Percentiles rank a stretch among this genome's conserved stretches.
Evolutionary conservation across 2,888 invertebrate genomes (phyloP).

Genomic region (Drosophila affinis): DNA sequence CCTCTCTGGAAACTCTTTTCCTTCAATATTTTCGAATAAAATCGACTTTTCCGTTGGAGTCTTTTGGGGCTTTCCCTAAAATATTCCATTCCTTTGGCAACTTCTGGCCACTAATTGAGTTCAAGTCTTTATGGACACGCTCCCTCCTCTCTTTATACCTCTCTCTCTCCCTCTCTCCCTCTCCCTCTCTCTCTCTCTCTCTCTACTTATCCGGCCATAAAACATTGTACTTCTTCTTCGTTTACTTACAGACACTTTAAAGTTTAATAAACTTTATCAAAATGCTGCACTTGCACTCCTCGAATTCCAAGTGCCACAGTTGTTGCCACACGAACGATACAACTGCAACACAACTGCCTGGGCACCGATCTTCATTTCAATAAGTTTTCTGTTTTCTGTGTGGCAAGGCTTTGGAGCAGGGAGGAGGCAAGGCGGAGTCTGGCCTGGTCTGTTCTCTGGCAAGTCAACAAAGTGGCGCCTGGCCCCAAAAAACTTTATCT

Average conservation of each 20-base stretch:
- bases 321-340: conserved; percentile 34
- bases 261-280: conserved; percentile 46
- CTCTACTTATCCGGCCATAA: background rate
- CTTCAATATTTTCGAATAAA: too few relatives aligned
- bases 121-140: background rate
- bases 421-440: background rate
- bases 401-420: background rate
- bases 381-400: conserved; percentile 27
- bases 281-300: conserved; percentile 23
- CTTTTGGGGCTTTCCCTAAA: too few relatives aligned
- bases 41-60: too few relatives aligned
- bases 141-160: background rate
- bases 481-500: conserved; percentile 54
- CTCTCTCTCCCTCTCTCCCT: too few relatives aligned
- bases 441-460: conserved; percentile 40
- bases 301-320: conserved; percentile 39
- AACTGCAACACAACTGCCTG: conserved; percentile 14
- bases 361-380: conserved; percentile 41
- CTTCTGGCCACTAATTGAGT: background rate
- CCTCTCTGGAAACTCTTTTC: too few relatives aligned
- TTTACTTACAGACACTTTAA: conserved; percentile 30
- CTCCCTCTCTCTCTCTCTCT: too few relatives aligned
- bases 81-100: background rate
- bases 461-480: conserved; percentile 68
- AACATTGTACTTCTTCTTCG: conserved; percentile 2